phyloP scores from a whole-genome alignment of 2,888 invertebrate species.

The Aphrophora alni region DNA sequence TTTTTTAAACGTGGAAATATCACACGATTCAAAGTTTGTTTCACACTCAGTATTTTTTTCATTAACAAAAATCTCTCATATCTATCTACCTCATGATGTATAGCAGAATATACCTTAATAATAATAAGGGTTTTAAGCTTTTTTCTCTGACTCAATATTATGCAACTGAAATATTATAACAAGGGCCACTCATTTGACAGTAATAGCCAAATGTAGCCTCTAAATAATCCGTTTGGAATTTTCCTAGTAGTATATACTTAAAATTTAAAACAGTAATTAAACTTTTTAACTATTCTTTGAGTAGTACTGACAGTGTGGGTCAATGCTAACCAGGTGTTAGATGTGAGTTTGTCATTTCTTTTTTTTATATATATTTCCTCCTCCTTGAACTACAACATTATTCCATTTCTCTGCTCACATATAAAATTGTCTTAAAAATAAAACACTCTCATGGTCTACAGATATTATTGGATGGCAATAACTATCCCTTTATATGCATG shows the following conservation, averaged over 20 bases:
- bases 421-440: background rate
- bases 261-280: background rate
- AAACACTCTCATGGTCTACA: background rate
- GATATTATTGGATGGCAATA: background rate
- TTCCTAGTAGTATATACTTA: background rate
- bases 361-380: background rate
- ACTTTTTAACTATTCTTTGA: background rate
- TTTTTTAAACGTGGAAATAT: too few relatives aligned
- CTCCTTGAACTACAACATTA: background rate
- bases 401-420: background rate
- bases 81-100: too few relatives aligned
- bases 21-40: too few relatives aligned
- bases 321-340: background rate
- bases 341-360: background rate
- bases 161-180: background rate
- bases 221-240: too few relatives aligned
- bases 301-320: background rate
- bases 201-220: too few relatives aligned
- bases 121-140: background rate
- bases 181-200: too few relatives aligned
- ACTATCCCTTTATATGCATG: background rate
- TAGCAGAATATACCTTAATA: too few relatives aligned
- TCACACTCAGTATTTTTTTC: too few relatives aligned
- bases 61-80: too few relatives aligned
- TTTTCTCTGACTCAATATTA: background rate